A percentile compares a stretch with the other conserved stretches of the same genome.
phyloP scores from a whole-genome alignment of 53 echinoderm and acorn worm genomes.

The Echinarachnius parma region DNA sequence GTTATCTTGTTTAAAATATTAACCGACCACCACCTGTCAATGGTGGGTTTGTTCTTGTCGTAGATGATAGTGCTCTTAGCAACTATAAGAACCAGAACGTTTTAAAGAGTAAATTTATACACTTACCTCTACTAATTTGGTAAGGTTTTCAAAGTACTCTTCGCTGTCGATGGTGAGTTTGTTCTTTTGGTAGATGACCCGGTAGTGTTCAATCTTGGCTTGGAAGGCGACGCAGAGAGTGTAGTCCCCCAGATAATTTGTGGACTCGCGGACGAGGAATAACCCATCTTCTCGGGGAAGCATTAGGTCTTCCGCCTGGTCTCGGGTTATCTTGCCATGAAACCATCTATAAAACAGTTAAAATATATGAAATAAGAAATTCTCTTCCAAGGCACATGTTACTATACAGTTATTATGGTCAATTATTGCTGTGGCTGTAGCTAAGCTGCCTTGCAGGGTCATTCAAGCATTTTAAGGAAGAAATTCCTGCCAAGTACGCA shows the following conservation, averaged over 20 bases:
- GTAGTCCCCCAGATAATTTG: slow-evolving; percentile 88
- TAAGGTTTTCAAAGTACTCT: slow-evolving; percentile 72
- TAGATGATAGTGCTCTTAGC: not conserved
- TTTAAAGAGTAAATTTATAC: not conserved
- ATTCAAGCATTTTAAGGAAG: no score
- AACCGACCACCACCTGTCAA: no score
- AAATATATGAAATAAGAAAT: no score
- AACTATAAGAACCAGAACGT: not conserved
- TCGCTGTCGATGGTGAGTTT: slow-evolving; percentile 90
- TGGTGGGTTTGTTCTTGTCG: no score
- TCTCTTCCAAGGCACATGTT: no score
- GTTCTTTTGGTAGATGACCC: slow-evolving; percentile 68
- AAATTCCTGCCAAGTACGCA: no score
- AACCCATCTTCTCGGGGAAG: slow-evolving; percentile 54
- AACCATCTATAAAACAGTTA: slow-evolving; percentile 78
- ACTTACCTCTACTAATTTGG: slow-evolving; percentile 83
- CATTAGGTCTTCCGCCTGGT: slow-evolving; percentile 75
- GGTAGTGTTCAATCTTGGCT: slow-evolving; percentile 79
- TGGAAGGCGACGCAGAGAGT: slow-evolving; percentile 73
- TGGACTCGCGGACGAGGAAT: slow-evolving; percentile 93
- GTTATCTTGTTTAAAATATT: no score
- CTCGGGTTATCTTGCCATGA: slow-evolving; percentile 91
- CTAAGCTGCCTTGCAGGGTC: no score
- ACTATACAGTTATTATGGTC: no score
- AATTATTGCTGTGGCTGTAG: no score